Conservation (phyloP, 2,888 invertebrate species). For the Idaea biselata region DNA sequence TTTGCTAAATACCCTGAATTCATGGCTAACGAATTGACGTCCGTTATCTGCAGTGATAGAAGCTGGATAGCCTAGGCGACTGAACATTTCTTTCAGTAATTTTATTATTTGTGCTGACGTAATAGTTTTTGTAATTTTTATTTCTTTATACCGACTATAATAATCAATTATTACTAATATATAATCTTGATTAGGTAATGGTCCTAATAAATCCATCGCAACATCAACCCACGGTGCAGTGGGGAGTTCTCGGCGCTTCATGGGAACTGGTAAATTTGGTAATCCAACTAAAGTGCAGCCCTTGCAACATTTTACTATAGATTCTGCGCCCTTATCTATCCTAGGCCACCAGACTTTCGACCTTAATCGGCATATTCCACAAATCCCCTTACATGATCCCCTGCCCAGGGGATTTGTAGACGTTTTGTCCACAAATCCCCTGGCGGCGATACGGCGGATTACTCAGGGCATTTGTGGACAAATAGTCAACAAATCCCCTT, state of each 20-base stretch:
- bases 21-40: slow-evolving; percentile 26
- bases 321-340: not conserved
- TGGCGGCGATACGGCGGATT: too few relatives aligned
- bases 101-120: slow-evolving; percentile 18
- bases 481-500: too few relatives aligned
- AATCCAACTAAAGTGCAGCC: slow-evolving; percentile 21
- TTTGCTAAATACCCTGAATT: slow-evolving; percentile 12
- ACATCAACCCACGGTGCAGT: slow-evolving; percentile 27
- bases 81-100: slow-evolving; percentile 23
- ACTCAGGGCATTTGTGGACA: too few relatives aligned
- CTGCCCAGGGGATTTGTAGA: too few relatives aligned
- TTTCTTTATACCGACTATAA: not conserved
- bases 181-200: slow-evolving; percentile 14
- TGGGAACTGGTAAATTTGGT: slow-evolving; percentile 21
- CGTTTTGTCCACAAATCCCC: too few relatives aligned
- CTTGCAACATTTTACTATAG: slow-evolving; percentile 18
- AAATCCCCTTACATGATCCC: too few relatives aligned
- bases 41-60: slow-evolving; percentile 20
- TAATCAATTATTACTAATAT: slow-evolving; percentile 1
- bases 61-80: too few relatives aligned
- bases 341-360: too few relatives aligned
- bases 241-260: slow-evolving; percentile 31
- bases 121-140: slow-evolving; percentile 18
- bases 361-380: too few relatives aligned
- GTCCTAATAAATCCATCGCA: slow-evolving; percentile 35